phyloP scores from a whole-genome alignment of 1,140 invertebrate species.

The Papilio helenus region DNA sequence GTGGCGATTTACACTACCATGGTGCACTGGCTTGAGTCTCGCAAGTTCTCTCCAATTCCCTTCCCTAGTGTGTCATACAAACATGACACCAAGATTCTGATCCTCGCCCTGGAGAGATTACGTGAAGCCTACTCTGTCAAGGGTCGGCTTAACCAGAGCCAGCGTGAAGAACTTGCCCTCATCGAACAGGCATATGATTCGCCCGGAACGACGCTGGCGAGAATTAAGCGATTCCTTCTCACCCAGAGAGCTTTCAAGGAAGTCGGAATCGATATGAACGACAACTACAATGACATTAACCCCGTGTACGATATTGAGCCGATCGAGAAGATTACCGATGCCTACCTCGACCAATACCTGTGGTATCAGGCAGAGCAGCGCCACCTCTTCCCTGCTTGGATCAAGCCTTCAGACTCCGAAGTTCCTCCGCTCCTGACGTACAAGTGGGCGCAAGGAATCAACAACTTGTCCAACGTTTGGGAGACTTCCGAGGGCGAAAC shows the following conservation, averaged over 20 bases:
- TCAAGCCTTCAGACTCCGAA: constrained; percentile 99
- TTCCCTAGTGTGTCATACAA: constrained; percentile 99
- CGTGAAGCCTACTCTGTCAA: constrained; percentile 99
- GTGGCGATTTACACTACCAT: constrained; percentile 99
- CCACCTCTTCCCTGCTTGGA: constrained; percentile 98
- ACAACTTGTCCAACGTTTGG: not conserved
- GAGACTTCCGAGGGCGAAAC: not conserved
- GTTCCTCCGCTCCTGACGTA: constrained; percentile 98
- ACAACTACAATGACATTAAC: no score
- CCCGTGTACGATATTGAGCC: constrained; percentile 99
- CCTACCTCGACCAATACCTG: constrained; percentile 99
- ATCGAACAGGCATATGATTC: constrained; percentile 99
- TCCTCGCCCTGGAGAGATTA: constrained; percentile 97
- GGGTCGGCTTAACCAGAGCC: constrained; percentile 98
- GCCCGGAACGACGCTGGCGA: constrained; percentile 98
- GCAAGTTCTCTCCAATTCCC: constrained; percentile 98
- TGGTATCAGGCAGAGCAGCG: constrained; percentile 99
- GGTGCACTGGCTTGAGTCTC: constrained; percentile 99
- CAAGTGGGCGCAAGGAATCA: constrained; percentile 83
- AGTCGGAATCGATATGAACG: no score
- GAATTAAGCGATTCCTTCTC: constrained; percentile 99
- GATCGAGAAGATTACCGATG: constrained; percentile 99
- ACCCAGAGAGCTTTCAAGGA: constrained; percentile 99
- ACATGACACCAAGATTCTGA: constrained; percentile 99
- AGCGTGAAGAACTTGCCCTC: constrained; percentile 98